Evolutionary conservation across 2,888 invertebrate genomes (phyloP).

Genomic region (Folsomia manolachei): DNA sequence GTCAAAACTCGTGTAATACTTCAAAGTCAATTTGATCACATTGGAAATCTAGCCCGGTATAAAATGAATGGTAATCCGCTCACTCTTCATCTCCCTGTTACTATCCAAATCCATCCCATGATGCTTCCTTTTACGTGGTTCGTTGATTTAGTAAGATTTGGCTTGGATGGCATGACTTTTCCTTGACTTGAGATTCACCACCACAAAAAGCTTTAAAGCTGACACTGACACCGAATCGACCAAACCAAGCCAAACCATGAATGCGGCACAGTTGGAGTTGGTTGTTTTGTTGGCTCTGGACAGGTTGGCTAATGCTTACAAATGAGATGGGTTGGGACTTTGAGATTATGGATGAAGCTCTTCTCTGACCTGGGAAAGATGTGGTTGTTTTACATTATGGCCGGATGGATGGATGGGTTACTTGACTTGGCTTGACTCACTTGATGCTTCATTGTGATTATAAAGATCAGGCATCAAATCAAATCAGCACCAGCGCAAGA

Average conservation of each 20-base stretch:
- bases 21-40: slow-evolving; percentile 2
- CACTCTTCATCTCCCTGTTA: too few relatives aligned
- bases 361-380: background rate
- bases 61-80: too few relatives aligned
- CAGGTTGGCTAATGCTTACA: slow-evolving; percentile 7
- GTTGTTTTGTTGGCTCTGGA: too few relatives aligned
- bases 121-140: background rate
- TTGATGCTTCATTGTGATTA: background rate
- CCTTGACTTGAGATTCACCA: too few relatives aligned
- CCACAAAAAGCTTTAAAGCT: too few relatives aligned
- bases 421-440: background rate
- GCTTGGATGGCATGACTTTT: background rate
- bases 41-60: too few relatives aligned
- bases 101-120: background rate
- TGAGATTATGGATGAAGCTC: background rate
- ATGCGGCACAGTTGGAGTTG: background rate
- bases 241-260: background rate
- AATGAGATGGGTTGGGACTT: background rate
- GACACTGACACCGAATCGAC: slow-evolving; percentile 3
- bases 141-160: too few relatives aligned
- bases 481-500: background rate
- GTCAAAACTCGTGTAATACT: slow-evolving; percentile 1
- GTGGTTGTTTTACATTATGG: too few relatives aligned
- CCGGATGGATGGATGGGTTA: background rate
- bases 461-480: background rate